Evolutionary conservation across 2,797 vertebrate genomes (phyloP).

Genomic region (Clarias laeviceps): DNA sequence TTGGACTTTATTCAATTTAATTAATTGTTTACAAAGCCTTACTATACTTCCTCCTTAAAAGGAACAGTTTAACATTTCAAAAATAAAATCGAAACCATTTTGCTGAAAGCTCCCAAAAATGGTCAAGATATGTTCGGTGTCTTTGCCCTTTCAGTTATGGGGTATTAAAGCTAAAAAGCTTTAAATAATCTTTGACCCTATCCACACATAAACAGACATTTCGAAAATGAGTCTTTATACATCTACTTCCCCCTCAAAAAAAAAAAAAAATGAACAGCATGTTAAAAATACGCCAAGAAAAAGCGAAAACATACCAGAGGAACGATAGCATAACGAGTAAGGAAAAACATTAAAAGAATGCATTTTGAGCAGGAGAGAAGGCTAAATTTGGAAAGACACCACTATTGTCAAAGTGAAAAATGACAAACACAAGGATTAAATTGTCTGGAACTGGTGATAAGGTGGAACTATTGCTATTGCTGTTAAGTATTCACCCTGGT

Average conservation of each 20-base stretch:
- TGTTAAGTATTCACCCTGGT: background rate
- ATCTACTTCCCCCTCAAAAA: background rate
- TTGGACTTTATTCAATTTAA: background rate
- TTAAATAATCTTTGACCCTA: background rate
- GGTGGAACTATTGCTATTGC: background rate
- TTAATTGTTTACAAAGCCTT: background rate
- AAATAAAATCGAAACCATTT: background rate
- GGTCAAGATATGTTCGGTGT: background rate
- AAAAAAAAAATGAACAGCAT: background rate
- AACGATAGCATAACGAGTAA: background rate
- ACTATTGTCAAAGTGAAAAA: background rate
- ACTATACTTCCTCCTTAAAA: background rate
- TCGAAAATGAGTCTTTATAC: background rate
- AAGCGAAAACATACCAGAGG: background rate
- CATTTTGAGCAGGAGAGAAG: background rate
- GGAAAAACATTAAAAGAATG: constrained; percentile 1
- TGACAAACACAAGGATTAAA: background rate
- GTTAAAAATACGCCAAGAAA: background rate
- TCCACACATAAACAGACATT: constrained; percentile 2
- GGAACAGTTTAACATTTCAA: background rate
- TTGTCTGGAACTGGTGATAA: constrained; percentile 12
- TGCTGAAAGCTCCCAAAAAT: background rate
- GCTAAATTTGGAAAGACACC: background rate
- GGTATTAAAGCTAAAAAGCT: background rate
- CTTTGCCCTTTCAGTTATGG: background rate